phyloP scores from a whole-genome alignment of 2,797 vertebrate genomes.

The Linurgus olivaceus region DNA sequence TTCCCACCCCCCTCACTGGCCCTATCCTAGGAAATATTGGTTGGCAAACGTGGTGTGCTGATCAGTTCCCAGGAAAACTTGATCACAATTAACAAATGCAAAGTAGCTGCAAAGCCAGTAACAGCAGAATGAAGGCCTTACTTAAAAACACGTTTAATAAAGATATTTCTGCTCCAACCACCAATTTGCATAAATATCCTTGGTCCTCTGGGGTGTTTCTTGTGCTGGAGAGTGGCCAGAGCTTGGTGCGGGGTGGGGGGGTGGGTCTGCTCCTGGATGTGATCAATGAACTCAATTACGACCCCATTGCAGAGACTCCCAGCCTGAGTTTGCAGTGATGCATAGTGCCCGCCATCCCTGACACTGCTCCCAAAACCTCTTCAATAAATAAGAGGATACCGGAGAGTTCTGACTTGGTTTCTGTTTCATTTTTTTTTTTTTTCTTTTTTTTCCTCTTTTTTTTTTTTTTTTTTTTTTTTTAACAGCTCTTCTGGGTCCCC shows the following conservation, averaged over 20 bases:
- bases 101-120: background rate
- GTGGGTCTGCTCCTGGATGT: conserved; percentile 67
- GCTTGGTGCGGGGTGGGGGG: background rate
- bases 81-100: background rate
- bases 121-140: background rate
- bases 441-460: background rate
- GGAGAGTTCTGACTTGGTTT: conserved; percentile 38
- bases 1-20: background rate
- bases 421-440: background rate
- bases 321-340: conserved; percentile 75
- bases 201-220: background rate
- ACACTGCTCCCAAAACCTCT: conserved; percentile 76
- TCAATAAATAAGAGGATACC: conserved; percentile 79
- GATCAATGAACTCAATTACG: conserved; percentile 94
- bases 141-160: background rate
- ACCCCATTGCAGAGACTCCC: conserved; percentile 78
- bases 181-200: conserved; percentile 17
- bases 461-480: background rate
- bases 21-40: background rate
- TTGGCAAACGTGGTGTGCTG: fast-evolving
- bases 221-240: conserved; percentile 31
- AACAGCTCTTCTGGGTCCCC: conserved; percentile 82
- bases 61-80: background rate
- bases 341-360: conserved; percentile 79
- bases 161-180: background rate